Conservation (phyloP, 2,888 invertebrate species). For the Hirtodrosophila confusa region DNA sequence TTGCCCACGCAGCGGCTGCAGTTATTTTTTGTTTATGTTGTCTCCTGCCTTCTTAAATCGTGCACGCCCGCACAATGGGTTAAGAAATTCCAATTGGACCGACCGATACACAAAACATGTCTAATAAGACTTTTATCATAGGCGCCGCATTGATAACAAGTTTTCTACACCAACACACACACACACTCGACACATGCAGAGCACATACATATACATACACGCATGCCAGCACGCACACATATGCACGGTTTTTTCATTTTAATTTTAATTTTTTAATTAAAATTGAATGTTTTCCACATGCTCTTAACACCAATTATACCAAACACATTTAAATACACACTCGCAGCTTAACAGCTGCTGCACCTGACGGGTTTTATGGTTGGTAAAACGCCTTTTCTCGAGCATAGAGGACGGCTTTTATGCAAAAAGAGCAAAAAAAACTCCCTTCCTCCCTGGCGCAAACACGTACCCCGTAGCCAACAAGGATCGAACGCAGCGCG, state of each 20-base stretch:
- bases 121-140: slow-evolving; percentile 75
- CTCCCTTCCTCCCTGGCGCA: slow-evolving; percentile 50
- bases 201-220: slow-evolving; percentile 50
- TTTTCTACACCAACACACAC: slow-evolving; percentile 64
- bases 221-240: slow-evolving; percentile 59
- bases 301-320: slow-evolving; percentile 40
- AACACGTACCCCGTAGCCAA: slow-evolving; percentile 71
- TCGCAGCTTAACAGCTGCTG: slow-evolving; percentile 59
- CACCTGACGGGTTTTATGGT: slow-evolving; percentile 27
- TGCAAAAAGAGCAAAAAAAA: slow-evolving; percentile 68
- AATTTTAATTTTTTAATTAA: slow-evolving; percentile 54
- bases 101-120: slow-evolving; percentile 59
- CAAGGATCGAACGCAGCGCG: slow-evolving; percentile 70
- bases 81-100: slow-evolving; percentile 62
- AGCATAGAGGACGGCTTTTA: slow-evolving; percentile 64
- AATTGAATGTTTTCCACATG: slow-evolving; percentile 51
- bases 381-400: slow-evolving; percentile 63
- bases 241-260: slow-evolving; percentile 62
- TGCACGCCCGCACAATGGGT: slow-evolving; percentile 31
- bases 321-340: slow-evolving; percentile 45
- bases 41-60: slow-evolving; percentile 11
- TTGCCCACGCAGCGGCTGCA: slow-evolving; percentile 40
- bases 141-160: slow-evolving; percentile 78
- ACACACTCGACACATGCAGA: slow-evolving; percentile 28
- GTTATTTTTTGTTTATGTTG: slow-evolving; percentile 43